Evolutionary conservation across 2,113 vertebrate species (phyloP).

Genomic region (Trichechus manatus): DNA sequence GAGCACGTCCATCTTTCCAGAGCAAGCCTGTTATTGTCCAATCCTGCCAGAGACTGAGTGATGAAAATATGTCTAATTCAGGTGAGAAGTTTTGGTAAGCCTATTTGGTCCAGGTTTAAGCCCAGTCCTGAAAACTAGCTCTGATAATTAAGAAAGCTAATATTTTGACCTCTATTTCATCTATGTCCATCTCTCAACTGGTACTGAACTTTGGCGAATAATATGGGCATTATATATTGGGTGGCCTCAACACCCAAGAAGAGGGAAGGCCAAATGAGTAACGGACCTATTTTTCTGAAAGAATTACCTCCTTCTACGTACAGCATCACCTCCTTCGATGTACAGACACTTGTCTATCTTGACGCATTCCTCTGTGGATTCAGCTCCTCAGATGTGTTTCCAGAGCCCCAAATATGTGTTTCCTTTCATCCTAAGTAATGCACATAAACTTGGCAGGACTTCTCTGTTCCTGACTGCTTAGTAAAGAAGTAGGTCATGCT

Average conservation of each 20-base stretch:
- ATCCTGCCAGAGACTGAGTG: background rate
- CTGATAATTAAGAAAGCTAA: background rate
- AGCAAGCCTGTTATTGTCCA: background rate
- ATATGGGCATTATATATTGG: background rate
- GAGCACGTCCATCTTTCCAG: background rate
- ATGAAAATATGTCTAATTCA: background rate
- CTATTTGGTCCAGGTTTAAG: background rate
- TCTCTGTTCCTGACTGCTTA: background rate
- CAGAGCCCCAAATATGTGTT: background rate
- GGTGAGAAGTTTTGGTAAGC: background rate
- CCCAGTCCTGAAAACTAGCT: background rate
- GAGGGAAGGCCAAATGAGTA: background rate
- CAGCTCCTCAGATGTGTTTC: background rate
- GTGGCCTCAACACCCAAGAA: background rate
- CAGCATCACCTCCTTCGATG: background rate
- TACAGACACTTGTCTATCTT: background rate
- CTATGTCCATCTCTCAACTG: background rate
- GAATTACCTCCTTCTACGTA: background rate
- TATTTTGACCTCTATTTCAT: background rate
- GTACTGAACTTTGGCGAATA: constrained; percentile 25
- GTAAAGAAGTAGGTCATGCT: background rate
- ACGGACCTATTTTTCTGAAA: background rate
- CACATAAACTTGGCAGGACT: background rate
- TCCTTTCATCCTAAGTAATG: background rate
- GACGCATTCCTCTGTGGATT: background rate